Evolutionary conservation across 2,888 invertebrate genomes (phyloP).

Genomic region (Fissipunctia ypsillon): DNA sequence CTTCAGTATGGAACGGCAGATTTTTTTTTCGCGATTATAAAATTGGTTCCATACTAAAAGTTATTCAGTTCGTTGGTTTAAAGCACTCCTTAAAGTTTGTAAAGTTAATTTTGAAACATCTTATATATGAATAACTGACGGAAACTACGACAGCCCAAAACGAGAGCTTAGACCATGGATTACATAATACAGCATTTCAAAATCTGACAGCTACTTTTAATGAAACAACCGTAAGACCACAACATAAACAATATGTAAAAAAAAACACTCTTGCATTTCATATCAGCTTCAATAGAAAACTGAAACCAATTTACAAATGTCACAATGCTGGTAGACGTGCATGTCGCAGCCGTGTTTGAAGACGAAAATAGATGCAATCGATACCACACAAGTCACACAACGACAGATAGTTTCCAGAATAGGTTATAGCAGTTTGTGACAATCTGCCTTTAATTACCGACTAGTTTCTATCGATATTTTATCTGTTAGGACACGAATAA

Average conservation of each 20-base stretch:
- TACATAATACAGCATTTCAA: too few species aligned
- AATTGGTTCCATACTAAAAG: too few species aligned
- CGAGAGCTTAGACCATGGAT: too few species aligned
- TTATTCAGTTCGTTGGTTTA: too few species aligned
- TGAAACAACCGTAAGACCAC: background rate
- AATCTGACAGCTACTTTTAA: background rate
- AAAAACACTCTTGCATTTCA: constrained; percentile 13
- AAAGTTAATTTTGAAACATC: too few species aligned
- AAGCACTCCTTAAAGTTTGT: too few species aligned
- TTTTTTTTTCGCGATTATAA: too few species aligned
- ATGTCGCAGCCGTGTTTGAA: constrained; percentile 44
- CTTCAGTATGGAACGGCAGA: too few species aligned
- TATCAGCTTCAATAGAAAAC: constrained; percentile 33
- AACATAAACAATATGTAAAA: background rate
- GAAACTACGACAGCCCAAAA: too few species aligned
- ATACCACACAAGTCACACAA: constrained; percentile 40
- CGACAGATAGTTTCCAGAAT: constrained; percentile 34
- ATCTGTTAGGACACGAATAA: constrained; percentile 18
- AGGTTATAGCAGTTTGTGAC: constrained; percentile 34
- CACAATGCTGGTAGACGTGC: constrained; percentile 36
- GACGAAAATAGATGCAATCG: constrained; percentile 66
- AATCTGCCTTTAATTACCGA: constrained; percentile 44
- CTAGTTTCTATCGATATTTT: constrained; percentile 11
- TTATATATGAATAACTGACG: too few species aligned
- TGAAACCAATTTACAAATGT: constrained; percentile 54